phyloP scores from a whole-genome alignment of 2,797 vertebrate genomes.

The Tadarida brasiliensis region DNA sequence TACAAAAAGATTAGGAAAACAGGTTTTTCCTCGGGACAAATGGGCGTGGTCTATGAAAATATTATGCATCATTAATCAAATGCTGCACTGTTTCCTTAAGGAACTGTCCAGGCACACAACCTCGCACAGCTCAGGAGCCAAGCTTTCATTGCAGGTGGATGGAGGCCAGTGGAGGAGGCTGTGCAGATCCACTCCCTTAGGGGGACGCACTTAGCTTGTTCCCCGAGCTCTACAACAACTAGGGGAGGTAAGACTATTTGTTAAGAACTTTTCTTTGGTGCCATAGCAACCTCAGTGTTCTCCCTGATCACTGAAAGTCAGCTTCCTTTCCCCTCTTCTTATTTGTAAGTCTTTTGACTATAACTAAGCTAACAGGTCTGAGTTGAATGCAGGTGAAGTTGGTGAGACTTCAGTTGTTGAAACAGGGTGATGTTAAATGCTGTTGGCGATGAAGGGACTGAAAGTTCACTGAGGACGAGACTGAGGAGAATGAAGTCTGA shows the following conservation, averaged over 20 bases:
- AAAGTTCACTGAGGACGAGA: neutral
- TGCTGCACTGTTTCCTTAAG: slow-evolving; percentile 76
- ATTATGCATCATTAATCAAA: slow-evolving; percentile 85
- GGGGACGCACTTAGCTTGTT: neutral
- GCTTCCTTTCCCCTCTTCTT: neutral
- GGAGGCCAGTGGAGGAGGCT: rapidly evolving
- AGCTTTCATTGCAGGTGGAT: neutral
- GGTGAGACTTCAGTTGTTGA: neutral
- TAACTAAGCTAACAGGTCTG: neutral
- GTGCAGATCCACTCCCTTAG: neutral
- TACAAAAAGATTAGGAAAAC: slow-evolving; percentile 73
- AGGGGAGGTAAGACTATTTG: slow-evolving; percentile 66
- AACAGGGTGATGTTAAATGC: neutral
- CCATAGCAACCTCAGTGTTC: neutral
- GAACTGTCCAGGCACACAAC: neutral
- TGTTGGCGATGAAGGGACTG: neutral
- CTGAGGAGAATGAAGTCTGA: neutral
- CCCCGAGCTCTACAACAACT: neutral
- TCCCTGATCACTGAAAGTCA: neutral
- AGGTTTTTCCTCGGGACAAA: slow-evolving; percentile 72
- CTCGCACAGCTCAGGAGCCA: neutral
- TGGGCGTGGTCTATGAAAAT: slow-evolving; percentile 88
- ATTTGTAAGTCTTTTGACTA: neutral
- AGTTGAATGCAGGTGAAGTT: neutral
- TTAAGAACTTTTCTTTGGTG: neutral